Conservation (phyloP, 2,797 vertebrate species). For the Bradypus variegatus region DNA sequence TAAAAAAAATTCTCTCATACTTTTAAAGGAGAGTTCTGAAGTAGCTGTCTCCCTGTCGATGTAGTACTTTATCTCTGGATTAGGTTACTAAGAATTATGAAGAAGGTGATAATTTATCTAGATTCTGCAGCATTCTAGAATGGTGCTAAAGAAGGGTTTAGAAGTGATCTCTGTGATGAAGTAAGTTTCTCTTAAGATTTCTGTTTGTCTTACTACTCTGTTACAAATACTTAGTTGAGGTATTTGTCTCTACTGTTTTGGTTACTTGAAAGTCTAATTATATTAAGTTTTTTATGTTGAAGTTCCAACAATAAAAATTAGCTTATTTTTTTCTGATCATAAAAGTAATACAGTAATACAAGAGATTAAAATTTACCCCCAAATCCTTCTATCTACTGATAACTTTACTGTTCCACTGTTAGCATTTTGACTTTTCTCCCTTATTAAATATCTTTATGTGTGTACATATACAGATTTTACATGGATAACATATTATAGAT, state of each 20-base stretch:
- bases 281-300: background rate
- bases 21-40: slow-evolving; percentile 21
- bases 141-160: background rate
- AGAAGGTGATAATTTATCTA: background rate
- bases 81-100: background rate
- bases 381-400: background rate
- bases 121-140: background rate
- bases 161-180: background rate
- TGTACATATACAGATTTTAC: background rate
- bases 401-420: background rate
- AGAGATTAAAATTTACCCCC: background rate
- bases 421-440: background rate
- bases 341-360: background rate
- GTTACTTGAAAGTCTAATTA: background rate
- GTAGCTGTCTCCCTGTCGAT: background rate
- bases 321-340: background rate
- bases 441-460: background rate
- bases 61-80: background rate
- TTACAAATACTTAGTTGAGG: background rate
- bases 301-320: background rate
- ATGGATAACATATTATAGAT: background rate
- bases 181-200: background rate
- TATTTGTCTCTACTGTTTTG: background rate
- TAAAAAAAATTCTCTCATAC: background rate
- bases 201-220: background rate